phyloP scores from a whole-genome alignment of 2,888 invertebrate species.

The Girardia tigrina region DNA sequence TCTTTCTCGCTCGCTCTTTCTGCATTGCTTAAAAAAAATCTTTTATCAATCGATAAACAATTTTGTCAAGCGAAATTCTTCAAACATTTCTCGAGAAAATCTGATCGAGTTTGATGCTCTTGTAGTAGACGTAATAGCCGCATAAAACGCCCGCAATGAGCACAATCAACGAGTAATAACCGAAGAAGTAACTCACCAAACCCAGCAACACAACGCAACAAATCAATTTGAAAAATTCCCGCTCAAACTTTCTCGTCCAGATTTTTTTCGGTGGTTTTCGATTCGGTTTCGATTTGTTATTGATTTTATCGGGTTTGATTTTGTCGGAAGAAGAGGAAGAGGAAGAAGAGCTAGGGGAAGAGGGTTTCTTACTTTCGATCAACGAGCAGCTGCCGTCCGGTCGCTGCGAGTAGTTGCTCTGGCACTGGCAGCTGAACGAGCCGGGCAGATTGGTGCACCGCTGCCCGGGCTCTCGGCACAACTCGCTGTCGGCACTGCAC shows the following conservation, averaged over 20 bases:
- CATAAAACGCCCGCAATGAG: not conserved
- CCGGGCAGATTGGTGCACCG: not conserved
- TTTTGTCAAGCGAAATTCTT: too few species aligned
- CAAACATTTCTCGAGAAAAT: not conserved
- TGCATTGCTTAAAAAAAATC: too few species aligned
- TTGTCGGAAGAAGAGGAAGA: not conserved
- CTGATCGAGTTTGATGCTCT: not conserved
- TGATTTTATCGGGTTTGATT: not conserved
- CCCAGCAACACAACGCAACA: not conserved
- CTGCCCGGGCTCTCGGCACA: not conserved
- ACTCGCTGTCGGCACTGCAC: conserved; percentile 14
- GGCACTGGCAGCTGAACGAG: conserved; percentile 16
- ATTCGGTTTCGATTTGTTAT: not conserved
- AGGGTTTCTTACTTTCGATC: not conserved
- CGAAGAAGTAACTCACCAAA: not conserved
- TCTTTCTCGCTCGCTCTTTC: too few species aligned
- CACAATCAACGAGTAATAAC: not conserved
- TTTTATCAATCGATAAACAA: too few species aligned
- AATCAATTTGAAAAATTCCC: conserved; percentile 24
- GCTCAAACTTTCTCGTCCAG: conserved; percentile 10
- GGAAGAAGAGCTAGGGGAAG: not conserved
- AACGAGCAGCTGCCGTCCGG: not conserved
- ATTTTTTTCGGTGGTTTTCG: conserved; percentile 18
- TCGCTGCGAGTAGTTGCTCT: not conserved
- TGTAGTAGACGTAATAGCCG: not conserved